A percentile compares a stretch with the other conserved stretches of the same genome.
Conservation (phyloP, 2,113 vertebrate genomes). For the Puffinus mauretanicus region DNA sequence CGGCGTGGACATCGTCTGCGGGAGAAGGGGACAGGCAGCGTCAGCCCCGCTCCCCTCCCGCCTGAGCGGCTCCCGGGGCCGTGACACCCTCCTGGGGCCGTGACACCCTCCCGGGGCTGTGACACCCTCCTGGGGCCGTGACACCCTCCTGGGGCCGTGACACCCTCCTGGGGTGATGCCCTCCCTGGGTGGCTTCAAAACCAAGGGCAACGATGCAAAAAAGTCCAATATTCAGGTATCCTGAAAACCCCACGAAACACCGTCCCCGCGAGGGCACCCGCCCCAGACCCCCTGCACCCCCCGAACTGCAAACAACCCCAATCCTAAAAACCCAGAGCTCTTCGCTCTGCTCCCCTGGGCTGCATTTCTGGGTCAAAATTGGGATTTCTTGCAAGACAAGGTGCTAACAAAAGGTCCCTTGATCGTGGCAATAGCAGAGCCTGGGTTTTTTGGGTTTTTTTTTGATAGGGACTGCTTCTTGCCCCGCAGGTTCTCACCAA, state of each 20-base stretch:
- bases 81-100: not conserved
- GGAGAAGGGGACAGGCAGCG: not conserved
- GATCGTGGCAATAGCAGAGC: accelerated
- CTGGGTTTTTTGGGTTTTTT: accelerated
- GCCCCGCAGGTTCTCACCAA: conserved; percentile 71
- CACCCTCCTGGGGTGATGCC: not conserved
- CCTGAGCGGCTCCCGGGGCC: not conserved
- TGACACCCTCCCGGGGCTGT: not conserved
- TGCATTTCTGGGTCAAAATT: accelerated
- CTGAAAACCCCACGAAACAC: accelerated
- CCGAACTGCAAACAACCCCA: not conserved
- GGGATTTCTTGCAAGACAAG: no score
- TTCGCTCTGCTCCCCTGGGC: not conserved
- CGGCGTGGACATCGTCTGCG: conserved; percentile 75
- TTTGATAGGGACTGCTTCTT: accelerated
- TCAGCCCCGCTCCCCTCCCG: not conserved
- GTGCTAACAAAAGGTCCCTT: accelerated
- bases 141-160: not conserved
- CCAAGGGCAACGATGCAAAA: not conserved
- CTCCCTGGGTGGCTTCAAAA: not conserved
- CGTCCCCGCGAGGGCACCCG: not conserved
- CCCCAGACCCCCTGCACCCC: not conserved
- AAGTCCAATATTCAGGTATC: not conserved
- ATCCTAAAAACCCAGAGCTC: not conserved
- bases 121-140: not conserved